phyloP scores from a whole-genome alignment of 2,113 vertebrate species.

The Odobenus rosmarus region DNA sequence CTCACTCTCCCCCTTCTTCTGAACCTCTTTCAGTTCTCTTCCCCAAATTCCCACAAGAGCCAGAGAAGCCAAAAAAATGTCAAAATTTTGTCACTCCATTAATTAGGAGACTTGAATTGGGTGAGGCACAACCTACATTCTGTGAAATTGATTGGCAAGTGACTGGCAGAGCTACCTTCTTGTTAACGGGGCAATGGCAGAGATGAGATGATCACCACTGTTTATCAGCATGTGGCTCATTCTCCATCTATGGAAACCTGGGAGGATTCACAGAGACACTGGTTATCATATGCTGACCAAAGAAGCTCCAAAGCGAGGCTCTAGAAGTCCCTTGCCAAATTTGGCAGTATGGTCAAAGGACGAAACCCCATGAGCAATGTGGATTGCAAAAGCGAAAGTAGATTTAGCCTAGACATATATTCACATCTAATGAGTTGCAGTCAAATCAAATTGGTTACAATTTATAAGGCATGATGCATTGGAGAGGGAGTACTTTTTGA shows the following conservation, averaged over 20 bases:
- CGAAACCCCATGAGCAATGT: background rate
- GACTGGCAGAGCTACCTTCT: slow-evolving; percentile 74
- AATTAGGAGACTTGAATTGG: slow-evolving; percentile 77
- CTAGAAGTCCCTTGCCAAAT: background rate
- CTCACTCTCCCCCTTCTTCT: slow-evolving; percentile 1
- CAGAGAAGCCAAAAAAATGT: slow-evolving; percentile 75
- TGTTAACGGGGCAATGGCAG: slow-evolving; percentile 72
- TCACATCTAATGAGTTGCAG: background rate
- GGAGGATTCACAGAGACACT: background rate
- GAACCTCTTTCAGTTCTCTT: slow-evolving; percentile 30
- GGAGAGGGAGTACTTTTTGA: background rate
- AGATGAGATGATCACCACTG: slow-evolving; percentile 50
- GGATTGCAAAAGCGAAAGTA: background rate
- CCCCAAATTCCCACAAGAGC: slow-evolving; percentile 59
- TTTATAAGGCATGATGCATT: background rate
- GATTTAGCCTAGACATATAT: background rate
- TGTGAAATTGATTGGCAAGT: slow-evolving; percentile 79
- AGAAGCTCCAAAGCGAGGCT: background rate
- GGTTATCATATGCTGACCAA: background rate
- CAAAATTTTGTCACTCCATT: slow-evolving; percentile 80
- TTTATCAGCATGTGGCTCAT: slow-evolving; percentile 45
- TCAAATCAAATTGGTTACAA: background rate
- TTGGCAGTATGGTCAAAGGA: background rate
- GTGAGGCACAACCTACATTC: slow-evolving; percentile 68
- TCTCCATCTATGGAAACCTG: background rate